phyloP scores from a whole-genome alignment of 2,113 vertebrate species.

The Scytalopus superciliaris region DNA sequence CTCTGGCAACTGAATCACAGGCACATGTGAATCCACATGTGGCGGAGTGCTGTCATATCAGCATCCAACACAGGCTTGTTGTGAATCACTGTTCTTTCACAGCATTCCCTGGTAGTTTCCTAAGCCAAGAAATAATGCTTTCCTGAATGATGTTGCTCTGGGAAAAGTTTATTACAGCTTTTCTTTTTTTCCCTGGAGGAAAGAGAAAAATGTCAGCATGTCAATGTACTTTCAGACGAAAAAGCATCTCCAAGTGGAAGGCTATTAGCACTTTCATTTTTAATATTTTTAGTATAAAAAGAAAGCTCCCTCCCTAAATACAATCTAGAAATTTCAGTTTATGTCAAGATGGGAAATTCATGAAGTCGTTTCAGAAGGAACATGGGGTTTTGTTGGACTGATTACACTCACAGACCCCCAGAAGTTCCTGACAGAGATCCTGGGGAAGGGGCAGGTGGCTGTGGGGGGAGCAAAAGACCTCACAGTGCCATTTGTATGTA shows the following conservation, averaged over 20 bases:
- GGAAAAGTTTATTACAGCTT: not conserved
- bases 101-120: not conserved
- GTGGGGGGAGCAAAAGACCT: not conserved
- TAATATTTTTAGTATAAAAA: not conserved
- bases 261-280: not conserved
- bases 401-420: not conserved
- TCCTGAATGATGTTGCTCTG: not conserved
- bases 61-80: not conserved
- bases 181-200: not conserved
- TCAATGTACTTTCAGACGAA: not conserved
- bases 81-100: not conserved
- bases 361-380: not conserved
- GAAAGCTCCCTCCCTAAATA: not conserved
- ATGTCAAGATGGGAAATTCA: not conserved
- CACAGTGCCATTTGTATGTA: not conserved
- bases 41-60: not conserved
- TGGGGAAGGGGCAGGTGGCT: no score
- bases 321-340: not conserved
- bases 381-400: not conserved
- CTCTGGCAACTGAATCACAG: not conserved
- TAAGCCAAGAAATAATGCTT: not conserved
- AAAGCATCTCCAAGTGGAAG: not conserved
- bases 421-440: not conserved
- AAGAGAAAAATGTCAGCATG: not conserved
- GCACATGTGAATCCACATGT: no score